phyloP scores from a whole-genome alignment of 2,113 vertebrate species.

The Sitta europaea region DNA sequence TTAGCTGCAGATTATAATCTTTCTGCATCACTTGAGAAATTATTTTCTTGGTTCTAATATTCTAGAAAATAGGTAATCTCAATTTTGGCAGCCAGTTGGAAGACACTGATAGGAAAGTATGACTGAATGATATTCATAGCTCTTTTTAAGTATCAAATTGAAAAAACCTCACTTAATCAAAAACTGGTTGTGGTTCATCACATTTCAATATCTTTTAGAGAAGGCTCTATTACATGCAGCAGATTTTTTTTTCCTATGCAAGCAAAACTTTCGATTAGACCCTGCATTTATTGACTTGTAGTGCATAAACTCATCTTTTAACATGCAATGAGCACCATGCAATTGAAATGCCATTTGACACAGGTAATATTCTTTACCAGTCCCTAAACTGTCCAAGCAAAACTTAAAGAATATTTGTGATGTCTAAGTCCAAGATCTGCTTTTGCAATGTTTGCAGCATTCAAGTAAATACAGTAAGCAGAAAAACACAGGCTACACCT shows the following conservation, averaged over 20 bases:
- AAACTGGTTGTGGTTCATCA: conserved; percentile 68
- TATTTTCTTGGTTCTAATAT: conserved; percentile 22
- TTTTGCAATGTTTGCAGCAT: neutral
- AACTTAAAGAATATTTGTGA: neutral
- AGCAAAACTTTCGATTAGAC: conserved; percentile 68
- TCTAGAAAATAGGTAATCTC: conserved; percentile 54
- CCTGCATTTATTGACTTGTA: conserved; percentile 53
- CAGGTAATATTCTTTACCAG: neutral
- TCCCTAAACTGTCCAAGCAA: neutral
- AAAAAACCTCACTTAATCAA: conserved; percentile 71
- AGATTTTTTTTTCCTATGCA: conserved; percentile 31
- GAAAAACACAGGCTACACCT: neutral
- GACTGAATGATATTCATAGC: conserved; percentile 70
- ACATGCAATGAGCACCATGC: neutral
- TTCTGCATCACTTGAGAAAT: neutral
- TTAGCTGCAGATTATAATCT: conserved; percentile 56
- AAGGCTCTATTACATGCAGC: conserved; percentile 51
- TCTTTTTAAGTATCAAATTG: conserved; percentile 72
- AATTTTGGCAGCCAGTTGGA: conserved; percentile 47
- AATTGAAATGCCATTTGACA: conserved; percentile 29
- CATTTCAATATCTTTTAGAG: conserved; percentile 69
- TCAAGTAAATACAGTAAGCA: neutral
- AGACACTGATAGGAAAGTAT: conserved; percentile 55
- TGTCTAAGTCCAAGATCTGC: neutral
- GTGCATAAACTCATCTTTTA: conserved; percentile 41